Evolutionary conservation across 2,113 vertebrate genomes (phyloP).

Genomic region (Myodes glareolus): DNA sequence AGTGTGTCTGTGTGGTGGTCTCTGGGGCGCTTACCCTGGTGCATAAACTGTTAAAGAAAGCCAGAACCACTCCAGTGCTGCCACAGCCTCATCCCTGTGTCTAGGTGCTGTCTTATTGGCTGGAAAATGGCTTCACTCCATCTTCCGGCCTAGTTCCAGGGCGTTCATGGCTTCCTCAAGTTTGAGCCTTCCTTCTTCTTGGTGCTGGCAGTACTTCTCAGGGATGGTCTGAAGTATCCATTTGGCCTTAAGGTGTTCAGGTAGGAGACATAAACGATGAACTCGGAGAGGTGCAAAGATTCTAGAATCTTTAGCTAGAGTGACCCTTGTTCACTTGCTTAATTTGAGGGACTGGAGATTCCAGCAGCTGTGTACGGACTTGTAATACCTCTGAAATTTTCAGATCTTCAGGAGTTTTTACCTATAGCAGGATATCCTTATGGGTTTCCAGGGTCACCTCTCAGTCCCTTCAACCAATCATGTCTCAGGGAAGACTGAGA

Average conservation of each 20-base stretch:
- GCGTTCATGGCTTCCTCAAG: not conserved
- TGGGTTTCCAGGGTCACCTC: not conserved
- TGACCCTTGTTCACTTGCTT: not conserved
- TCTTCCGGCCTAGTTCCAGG: not conserved
- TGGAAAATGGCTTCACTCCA: not conserved
- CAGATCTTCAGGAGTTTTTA: not conserved
- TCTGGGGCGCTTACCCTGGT: not conserved
- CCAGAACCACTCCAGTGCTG: too few species aligned
- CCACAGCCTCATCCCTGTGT: not conserved
- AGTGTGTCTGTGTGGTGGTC: not conserved
- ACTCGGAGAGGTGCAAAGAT: not conserved
- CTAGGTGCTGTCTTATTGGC: not conserved
- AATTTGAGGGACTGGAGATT: not conserved
- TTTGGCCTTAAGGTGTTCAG: not conserved
- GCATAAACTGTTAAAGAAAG: not conserved
- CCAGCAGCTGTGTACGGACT: not conserved
- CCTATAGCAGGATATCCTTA: not conserved
- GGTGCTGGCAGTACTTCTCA: too few species aligned
- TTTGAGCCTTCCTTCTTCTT: not conserved
- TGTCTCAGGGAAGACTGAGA: not conserved
- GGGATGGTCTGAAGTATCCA: not conserved
- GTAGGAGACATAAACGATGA: not conserved
- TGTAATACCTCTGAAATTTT: not conserved
- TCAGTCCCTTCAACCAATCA: not conserved
- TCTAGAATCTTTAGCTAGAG: not conserved